Evolutionary conservation across 2,113 vertebrate genomes (phyloP).

Genomic region (Aramus guarauna): DNA sequence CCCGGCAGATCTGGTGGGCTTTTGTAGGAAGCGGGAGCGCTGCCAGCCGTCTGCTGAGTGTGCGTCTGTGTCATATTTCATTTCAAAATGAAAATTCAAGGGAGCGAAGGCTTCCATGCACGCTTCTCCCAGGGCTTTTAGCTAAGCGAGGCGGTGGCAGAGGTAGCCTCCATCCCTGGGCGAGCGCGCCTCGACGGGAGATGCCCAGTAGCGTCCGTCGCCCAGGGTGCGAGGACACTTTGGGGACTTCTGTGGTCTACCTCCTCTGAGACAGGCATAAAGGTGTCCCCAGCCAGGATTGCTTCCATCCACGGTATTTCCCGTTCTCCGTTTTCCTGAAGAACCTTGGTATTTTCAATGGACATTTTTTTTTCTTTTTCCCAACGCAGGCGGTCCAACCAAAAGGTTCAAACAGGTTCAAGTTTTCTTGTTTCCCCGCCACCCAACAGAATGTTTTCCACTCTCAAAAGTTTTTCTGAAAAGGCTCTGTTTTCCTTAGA

Average conservation of each 20-base stretch:
- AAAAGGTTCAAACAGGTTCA: not conserved
- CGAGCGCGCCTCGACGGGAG: fast-evolving
- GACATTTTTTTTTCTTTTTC: not conserved
- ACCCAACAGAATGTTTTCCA: not conserved
- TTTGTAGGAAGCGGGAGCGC: not conserved
- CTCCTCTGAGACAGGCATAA: not conserved
- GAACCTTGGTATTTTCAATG: not conserved
- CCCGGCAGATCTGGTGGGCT: not conserved
- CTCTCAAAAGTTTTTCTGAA: not conserved
- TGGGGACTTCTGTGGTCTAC: fast-evolving
- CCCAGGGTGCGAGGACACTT: fast-evolving
- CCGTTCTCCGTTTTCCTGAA: not conserved
- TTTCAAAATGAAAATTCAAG: not conserved
- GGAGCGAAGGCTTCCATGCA: not conserved
- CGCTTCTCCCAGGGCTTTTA: not conserved
- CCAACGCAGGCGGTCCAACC: not conserved
- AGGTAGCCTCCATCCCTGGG: not conserved
- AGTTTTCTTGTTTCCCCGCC: not conserved
- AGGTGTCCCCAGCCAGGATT: not conserved
- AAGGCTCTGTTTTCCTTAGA: not conserved
- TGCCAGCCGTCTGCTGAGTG: not conserved
- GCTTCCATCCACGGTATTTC: not conserved
- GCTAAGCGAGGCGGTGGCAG: not conserved
- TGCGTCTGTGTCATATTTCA: not conserved
- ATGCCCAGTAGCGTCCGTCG: fast-evolving